Evolutionary conservation across 2,113 vertebrate species (phyloP).

Genomic region (Malurus elegans): DNA sequence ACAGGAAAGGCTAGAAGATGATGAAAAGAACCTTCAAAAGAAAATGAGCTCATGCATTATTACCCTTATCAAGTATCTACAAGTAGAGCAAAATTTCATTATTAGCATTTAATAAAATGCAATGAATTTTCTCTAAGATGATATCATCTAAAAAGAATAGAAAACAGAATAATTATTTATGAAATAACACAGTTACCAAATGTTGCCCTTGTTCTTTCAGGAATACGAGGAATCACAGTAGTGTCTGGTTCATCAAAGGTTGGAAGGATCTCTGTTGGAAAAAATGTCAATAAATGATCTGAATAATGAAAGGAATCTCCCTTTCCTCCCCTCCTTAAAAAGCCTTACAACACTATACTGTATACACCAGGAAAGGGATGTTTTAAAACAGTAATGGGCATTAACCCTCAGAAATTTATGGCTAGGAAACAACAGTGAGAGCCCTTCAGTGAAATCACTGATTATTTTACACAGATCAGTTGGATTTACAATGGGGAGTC

Average conservation of each 20-base stretch:
- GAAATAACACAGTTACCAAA: constrained; percentile 63
- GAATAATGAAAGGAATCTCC: background rate
- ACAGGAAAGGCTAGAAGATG: background rate
- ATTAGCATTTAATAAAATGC: background rate
- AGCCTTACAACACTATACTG: background rate
- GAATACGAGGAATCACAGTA: constrained; percentile 49
- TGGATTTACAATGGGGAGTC: background rate
- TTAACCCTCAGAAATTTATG: background rate
- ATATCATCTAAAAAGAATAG: background rate
- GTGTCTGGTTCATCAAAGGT: constrained; percentile 48
- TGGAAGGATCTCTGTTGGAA: constrained; percentile 50
- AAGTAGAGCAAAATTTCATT: background rate
- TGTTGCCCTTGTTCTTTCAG: constrained; percentile 64
- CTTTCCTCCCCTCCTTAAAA: background rate
- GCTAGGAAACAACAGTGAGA: background rate
- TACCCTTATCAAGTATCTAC: background rate
- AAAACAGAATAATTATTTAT: background rate
- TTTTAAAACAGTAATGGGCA: background rate
- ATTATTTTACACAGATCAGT: background rate
- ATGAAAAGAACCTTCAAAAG: background rate
- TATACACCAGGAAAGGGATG: background rate
- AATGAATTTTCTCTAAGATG: background rate
- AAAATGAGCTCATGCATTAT: background rate
- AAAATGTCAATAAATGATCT: background rate
- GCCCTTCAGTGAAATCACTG: background rate